Evolutionary conservation across 2,888 invertebrate species (phyloP).

Genomic region (Camptogramma bilineatum): DNA sequence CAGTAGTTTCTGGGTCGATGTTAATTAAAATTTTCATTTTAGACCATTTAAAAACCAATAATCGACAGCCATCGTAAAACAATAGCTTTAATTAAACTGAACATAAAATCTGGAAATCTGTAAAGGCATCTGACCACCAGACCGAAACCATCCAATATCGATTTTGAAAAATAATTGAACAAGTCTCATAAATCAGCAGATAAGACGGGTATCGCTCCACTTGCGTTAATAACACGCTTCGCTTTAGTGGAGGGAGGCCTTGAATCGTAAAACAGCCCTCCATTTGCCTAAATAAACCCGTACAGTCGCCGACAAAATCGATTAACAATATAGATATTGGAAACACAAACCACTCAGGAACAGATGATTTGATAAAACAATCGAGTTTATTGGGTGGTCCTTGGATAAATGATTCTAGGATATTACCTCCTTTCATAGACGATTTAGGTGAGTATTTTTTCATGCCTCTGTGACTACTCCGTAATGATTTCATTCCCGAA

Average conservation of each 20-base stretch:
- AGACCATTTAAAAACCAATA: no score
- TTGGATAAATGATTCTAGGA: background rate
- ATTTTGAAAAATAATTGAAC: constrained; percentile 24
- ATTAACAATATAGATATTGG: constrained; percentile 5
- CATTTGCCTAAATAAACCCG: constrained; percentile 44
- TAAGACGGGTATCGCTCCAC: constrained; percentile 21
- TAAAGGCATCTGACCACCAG: background rate
- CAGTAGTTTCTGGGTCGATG: no score
- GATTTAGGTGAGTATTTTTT: background rate
- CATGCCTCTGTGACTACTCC: background rate
- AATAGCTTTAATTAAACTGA: background rate
- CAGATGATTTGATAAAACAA: constrained; percentile 1
- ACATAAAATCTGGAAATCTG: background rate
- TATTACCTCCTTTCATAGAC: background rate
- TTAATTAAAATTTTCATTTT: no score
- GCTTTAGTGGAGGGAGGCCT: constrained; percentile 21
- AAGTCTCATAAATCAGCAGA: constrained; percentile 27
- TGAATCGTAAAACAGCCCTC: constrained; percentile 36
- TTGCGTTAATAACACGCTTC: constrained; percentile 25
- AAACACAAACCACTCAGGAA: background rate
- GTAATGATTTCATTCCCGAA: background rate
- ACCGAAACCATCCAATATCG: constrained; percentile 4
- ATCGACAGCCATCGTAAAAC: background rate
- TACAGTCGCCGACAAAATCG: constrained; percentile 21
- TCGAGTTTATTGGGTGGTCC: background rate